These are phyloP conservation scores for Labeo catla DNA, from an alignment of 2,113 vertebrate species.

Conservation along the genomic window DNA sequence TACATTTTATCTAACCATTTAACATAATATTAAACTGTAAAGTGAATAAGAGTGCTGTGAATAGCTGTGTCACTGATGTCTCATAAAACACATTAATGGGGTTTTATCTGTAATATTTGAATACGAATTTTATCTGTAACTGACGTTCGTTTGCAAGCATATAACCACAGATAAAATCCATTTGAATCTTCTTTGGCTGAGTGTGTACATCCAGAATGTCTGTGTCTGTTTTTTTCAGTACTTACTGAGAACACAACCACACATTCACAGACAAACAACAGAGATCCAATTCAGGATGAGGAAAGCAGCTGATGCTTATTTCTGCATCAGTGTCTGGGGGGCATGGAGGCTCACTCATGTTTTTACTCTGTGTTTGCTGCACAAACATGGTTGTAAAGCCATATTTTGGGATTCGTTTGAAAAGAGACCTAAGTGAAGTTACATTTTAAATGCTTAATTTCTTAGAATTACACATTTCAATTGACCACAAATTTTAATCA, in stretches of 20 bases:
- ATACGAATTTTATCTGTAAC: neutral
- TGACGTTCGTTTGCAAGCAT: neutral
- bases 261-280: slow-evolving; percentile 49
- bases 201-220: neutral
- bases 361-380: neutral
- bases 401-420: neutral
- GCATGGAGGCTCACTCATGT: slow-evolving; percentile 1
- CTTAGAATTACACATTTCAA: no score
- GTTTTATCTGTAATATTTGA: slow-evolving; percentile 11
- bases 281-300: slow-evolving; percentile 50
- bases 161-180: neutral
- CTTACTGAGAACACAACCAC: slow-evolving; percentile 37
- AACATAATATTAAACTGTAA: neutral
- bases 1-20: neutral
- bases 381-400: neutral
- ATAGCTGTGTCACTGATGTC: neutral
- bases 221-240: slow-evolving; percentile 9
- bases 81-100: neutral
- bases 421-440: neutral
- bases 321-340: slow-evolving; percentile 58
- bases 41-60: neutral
- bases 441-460: neutral
- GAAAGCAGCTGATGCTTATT: slow-evolving; percentile 68
- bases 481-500: no score
- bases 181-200: neutral